These are phyloP conservation scores for Myotis myotis DNA, from an alignment of 2,797 vertebrate species.

Conservation along the genomic window DNA sequence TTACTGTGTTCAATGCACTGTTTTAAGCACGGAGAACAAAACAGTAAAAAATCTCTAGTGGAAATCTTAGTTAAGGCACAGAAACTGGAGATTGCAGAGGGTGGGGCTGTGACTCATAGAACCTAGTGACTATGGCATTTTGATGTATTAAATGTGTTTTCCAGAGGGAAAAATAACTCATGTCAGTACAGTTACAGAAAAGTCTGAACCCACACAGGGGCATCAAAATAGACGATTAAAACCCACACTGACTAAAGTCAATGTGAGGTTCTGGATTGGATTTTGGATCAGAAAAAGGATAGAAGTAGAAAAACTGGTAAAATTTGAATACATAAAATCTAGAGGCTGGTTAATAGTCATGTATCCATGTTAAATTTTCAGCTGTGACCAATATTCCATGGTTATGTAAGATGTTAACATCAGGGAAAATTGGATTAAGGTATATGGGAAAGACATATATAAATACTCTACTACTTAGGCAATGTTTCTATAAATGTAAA, in stretches of 20 bases:
- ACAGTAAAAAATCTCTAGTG: neutral
- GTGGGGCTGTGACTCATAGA: rapidly evolving
- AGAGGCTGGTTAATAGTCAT: rapidly evolving
- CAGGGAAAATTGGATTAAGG: neutral
- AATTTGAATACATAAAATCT: neutral
- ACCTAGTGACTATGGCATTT: neutral
- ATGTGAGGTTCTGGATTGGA: neutral
- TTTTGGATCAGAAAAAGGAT: neutral
- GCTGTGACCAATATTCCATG: neutral
- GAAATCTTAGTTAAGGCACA: neutral
- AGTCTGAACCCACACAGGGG: neutral
- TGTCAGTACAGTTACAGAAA: neutral
- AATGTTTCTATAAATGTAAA: neutral
- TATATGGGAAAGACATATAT: too few species aligned
- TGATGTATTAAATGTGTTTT: neutral
- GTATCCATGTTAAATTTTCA: rapidly evolving
- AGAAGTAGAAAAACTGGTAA: neutral
- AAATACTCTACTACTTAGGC: neutral
- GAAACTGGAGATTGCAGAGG: too few species aligned
- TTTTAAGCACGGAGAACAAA: neutral
- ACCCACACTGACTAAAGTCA: neutral
- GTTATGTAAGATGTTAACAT: neutral
- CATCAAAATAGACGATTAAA: neutral
- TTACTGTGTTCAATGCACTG: neutral
- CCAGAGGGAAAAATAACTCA: neutral